These are phyloP conservation scores for Cinclus mexicanus DNA, from an alignment of 2,113 vertebrate species.

Conservation along the genomic window DNA sequence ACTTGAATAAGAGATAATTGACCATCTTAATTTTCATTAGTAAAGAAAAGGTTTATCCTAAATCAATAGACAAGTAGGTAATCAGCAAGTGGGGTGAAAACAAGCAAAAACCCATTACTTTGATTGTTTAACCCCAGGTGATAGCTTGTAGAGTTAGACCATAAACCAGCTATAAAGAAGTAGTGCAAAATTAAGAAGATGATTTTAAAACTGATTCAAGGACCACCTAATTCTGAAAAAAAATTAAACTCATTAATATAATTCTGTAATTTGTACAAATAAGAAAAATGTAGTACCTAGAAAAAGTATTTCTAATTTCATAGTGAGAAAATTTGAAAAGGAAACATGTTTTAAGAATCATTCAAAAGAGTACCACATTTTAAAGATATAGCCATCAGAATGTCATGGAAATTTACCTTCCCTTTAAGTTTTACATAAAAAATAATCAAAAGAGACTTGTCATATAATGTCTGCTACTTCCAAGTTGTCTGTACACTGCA, in stretches of 20 bases:
- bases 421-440: neutral
- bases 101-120: neutral
- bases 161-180: neutral
- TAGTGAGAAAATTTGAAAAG: neutral
- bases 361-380: neutral
- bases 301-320: neutral
- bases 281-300: neutral
- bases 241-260: neutral
- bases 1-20: neutral
- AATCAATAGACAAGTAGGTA: neutral
- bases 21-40: neutral
- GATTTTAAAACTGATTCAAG: neutral
- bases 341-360: neutral
- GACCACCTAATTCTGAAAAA: neutral
- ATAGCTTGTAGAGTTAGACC: neutral
- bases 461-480: neutral
- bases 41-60: neutral
- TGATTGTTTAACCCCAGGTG: neutral
- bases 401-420: neutral
- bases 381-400: neutral
- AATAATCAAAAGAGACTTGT: neutral
- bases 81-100: neutral
- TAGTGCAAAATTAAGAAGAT: neutral
- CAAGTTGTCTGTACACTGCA: neutral
- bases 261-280: neutral